A percentile compares a stretch with the other conserved stretches of the same genome.
phyloP scores from a whole-genome alignment of 2,113 vertebrate genomes.

The Copsychus sechellarum region DNA sequence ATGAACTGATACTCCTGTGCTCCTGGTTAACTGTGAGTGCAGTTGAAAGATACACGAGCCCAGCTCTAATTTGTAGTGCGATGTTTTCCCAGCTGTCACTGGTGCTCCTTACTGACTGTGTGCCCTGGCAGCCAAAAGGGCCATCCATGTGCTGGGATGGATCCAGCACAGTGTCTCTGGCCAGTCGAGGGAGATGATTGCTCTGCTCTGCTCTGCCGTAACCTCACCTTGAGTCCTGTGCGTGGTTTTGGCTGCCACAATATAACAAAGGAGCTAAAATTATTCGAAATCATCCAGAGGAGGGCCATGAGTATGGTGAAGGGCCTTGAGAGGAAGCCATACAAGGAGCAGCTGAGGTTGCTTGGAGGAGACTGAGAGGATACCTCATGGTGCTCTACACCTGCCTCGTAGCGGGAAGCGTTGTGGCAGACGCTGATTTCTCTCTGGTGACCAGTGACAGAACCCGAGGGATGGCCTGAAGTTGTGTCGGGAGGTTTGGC shows the following conservation, averaged over 20 bases:
- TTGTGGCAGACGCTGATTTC: not conserved
- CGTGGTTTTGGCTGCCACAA: not conserved
- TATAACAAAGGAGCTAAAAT: not conserved
- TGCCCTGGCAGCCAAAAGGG: not conserved
- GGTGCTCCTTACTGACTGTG: not conserved
- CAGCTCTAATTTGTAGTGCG: not conserved
- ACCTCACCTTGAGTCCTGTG: not conserved
- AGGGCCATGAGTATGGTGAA: not conserved
- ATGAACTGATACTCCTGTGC: not conserved
- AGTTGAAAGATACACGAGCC: not conserved
- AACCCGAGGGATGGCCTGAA: not conserved
- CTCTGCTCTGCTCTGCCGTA: not conserved
- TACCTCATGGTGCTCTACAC: fast-evolving
- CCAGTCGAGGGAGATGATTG: not conserved
- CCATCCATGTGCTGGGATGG: not conserved
- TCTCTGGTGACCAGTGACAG: not conserved
- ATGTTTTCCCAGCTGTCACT: not conserved
- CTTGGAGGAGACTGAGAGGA: not conserved
- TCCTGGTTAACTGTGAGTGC: not conserved
- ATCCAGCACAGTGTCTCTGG: not conserved
- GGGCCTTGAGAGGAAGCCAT: not conserved
- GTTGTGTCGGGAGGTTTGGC: not conserved
- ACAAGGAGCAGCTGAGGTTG: not conserved
- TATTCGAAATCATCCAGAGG: not conserved
- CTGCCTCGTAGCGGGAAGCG: not conserved